Evolutionary conservation across 2,113 vertebrate genomes (phyloP), one percentile per base, ranked within the genome.

Genomic region (Sander lucioperca): DNA sequence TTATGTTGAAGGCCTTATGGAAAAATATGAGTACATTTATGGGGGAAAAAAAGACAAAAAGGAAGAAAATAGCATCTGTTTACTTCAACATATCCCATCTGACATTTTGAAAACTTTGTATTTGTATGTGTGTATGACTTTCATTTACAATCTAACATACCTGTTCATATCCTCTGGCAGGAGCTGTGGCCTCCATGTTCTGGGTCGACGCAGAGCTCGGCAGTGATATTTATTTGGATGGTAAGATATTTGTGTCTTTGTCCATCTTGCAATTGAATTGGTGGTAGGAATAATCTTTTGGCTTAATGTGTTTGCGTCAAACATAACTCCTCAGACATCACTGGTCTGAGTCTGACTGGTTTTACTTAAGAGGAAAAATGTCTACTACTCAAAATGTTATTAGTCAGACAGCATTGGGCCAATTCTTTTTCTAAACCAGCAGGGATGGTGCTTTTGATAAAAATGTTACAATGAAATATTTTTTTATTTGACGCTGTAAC

Each of bases 191-290:
- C 14, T 97, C 98, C 86, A 97, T 99, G 94, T 99, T 99, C 94
- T 99, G 98, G 98, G 96, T 99, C 54, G 98, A 99, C 91, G 97
- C 97, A 75, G 98, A 99, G 91, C 94, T 99, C 53, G 98, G 98
- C 80, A 97, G 97, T 88, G 98, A 99, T 79, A 96, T 99, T 89
- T 99, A 99, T 90, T 95, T 99, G 79, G 98, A 99, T 70, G 98
- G 98, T 99, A 95, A 96, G 97, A 85, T 72, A 23, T 69, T 68
- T 76, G 11, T n/a, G 13, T 66, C 25, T 53, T 50, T 21, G 12
- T n/a, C n/a, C 11, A 66, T 61, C 21, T 14, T 62, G 14, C 19
- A 14, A 1, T 36, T 1, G 6, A 6, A 6, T 2, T n/a, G 2
- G 4, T 39, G 30, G 10, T 9, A 14, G 5, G 5, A 39, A 75